These are phyloP conservation scores for Hirtodrosophila duncani DNA, from an alignment of 2,888 invertebrate genomes.

Conservation along the genomic window DNA sequence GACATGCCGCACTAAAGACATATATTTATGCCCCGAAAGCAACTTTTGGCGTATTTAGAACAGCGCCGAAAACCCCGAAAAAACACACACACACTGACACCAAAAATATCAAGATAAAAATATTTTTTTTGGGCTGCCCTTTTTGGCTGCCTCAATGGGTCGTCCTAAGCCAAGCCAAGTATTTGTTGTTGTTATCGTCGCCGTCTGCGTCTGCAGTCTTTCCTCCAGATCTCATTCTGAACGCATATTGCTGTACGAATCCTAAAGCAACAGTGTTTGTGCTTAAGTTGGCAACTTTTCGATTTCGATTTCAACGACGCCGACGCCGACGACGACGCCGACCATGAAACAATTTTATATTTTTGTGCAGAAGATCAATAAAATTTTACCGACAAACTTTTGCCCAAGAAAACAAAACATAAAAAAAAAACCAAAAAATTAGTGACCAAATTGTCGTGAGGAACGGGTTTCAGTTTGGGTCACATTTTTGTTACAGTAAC, in stretches of 20 bases:
- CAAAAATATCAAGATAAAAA: slow-evolving; percentile 66
- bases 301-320: slow-evolving; percentile 42
- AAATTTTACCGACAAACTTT: slow-evolving; percentile 67
- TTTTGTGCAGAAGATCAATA: slow-evolving; percentile 67
- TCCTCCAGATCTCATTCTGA: slow-evolving; percentile 19
- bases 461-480: slow-evolving; percentile 54
- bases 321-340: slow-evolving; percentile 21
- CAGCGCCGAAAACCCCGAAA: slow-evolving; percentile 28
- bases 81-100: slow-evolving; percentile 24
- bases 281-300: slow-evolving; percentile 58
- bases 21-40: slow-evolving; percentile 61
- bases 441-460: slow-evolving; percentile 63
- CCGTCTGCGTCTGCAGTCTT: slow-evolving; percentile 23
- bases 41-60: slow-evolving; percentile 64
- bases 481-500: slow-evolving; percentile 63
- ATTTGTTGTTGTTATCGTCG: slow-evolving; percentile 51
- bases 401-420: slow-evolving; percentile 16
- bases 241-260: too few species aligned
- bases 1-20: slow-evolving; percentile 69
- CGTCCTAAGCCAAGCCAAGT: slow-evolving; percentile 48
- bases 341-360: slow-evolving; percentile 67
- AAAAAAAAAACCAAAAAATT: slow-evolving; percentile 42
- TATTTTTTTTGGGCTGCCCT: slow-evolving; percentile 64
- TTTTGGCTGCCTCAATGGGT: slow-evolving; percentile 41
- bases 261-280: too few species aligned